Conservation (phyloP, 2,797 vertebrate genomes). For the Tarsius wallacei region DNA sequence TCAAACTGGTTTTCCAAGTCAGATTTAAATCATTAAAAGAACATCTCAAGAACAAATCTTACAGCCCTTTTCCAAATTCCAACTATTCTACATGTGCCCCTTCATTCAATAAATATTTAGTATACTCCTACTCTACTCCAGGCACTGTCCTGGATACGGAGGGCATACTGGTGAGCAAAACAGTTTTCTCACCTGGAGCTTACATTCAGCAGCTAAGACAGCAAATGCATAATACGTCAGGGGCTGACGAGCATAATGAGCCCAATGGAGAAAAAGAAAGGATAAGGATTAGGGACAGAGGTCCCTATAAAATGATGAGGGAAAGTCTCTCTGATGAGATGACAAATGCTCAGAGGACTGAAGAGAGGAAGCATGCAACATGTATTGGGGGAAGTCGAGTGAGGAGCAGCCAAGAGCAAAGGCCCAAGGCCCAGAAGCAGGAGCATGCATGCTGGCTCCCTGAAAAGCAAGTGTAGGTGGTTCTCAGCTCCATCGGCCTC, state of each 20-base stretch:
- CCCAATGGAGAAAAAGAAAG: neutral
- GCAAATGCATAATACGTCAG: neutral
- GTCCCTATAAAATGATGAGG: neutral
- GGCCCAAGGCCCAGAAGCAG: neutral
- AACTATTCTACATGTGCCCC: neutral
- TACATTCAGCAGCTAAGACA: neutral
- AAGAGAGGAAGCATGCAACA: neutral
- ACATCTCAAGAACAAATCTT: neutral
- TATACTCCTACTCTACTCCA: neutral
- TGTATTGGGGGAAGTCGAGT: neutral
- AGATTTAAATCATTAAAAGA: conserved; percentile 10
- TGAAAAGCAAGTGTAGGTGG: neutral
- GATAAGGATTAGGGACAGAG: neutral
- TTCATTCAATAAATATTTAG: neutral
- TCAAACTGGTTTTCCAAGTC: neutral
- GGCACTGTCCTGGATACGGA: neutral
- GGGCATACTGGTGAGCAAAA: neutral
- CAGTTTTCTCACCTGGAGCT: neutral
- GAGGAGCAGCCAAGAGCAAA: neutral
- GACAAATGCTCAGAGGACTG: neutral
- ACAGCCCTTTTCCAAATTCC: neutral
- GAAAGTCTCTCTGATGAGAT: neutral
- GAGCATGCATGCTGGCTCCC: neutral
- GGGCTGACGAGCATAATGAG: neutral
- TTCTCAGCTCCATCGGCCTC: neutral